A percentile compares a stretch with the other conserved stretches of the same genome.
Conservation (phyloP, 2,113 vertebrate species). For the Phainopepla nitens region DNA sequence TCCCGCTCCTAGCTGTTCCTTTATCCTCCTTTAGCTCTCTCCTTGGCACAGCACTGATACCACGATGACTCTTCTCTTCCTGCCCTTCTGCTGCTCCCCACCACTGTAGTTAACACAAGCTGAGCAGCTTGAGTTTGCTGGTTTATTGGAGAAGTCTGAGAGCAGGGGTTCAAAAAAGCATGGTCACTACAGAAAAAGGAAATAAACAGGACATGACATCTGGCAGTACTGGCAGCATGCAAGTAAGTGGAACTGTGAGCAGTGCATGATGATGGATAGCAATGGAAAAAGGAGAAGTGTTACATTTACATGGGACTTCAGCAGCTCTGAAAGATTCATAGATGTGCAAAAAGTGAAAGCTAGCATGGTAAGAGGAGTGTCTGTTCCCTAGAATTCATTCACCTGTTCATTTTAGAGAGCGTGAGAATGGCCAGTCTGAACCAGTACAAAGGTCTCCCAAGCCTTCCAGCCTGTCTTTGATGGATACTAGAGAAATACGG, state of each 20-base stretch:
- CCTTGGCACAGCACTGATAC: not conserved
- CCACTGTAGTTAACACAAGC: not conserved
- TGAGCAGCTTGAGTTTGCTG: not conserved
- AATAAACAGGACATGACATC: not conserved
- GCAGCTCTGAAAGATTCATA: not conserved
- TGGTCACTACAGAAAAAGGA: not conserved
- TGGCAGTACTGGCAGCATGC: not conserved
- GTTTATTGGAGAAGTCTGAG: not conserved
- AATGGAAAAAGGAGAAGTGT: not conserved
- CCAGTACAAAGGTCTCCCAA: not conserved
- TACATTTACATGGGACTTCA: not conserved
- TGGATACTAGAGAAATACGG: not conserved
- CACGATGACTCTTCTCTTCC: not conserved
- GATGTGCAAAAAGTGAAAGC: not conserved
- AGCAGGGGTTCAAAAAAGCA: not conserved
- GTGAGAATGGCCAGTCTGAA: not conserved
- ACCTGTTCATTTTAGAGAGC: not conserved
- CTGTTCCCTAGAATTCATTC: not conserved
- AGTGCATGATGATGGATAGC: accelerated
- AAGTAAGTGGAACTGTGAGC: not conserved
- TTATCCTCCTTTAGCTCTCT: not conserved
- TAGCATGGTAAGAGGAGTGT: not conserved
- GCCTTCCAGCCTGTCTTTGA: not conserved
- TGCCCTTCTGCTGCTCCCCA: not conserved
- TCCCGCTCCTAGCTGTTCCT: not conserved